These are phyloP conservation scores for Propithecus perrieri DNA, from an alignment of 2,797 vertebrate species.

Conservation along the genomic window DNA sequence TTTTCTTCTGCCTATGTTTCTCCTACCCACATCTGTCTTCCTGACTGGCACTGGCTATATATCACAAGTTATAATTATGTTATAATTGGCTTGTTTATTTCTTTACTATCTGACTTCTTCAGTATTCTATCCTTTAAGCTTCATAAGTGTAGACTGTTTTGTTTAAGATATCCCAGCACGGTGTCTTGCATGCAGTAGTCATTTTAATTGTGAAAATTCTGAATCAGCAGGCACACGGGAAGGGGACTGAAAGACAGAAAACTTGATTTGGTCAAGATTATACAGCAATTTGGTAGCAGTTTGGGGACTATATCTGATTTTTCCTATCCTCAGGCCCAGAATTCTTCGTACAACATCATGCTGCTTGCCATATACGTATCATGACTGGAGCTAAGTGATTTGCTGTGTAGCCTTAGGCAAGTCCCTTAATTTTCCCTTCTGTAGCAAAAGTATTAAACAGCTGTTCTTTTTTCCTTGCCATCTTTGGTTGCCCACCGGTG, in stretches of 20 bases:
- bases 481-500: not conserved
- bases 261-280: not conserved
- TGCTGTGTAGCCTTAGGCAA: not conserved
- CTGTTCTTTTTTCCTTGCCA: not conserved
- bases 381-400: not conserved
- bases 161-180: not conserved
- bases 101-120: not conserved
- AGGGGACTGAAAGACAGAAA: not conserved
- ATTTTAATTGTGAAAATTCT: slow-evolving; percentile 36
- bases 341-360: not conserved
- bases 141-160: not conserved
- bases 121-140: not conserved
- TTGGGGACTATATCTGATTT: not conserved
- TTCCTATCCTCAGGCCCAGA: not conserved
- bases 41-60: not conserved
- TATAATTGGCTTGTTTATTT: slow-evolving; percentile 29
- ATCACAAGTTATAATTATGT: slow-evolving; percentile 6
- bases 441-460: not conserved
- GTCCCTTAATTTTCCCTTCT: not conserved
- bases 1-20: not conserved
- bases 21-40: not conserved
- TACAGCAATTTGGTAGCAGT: not conserved
- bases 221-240: not conserved
- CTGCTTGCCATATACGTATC: not conserved
- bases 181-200: not conserved